Conservation (phyloP, 1,140 invertebrate genomes). For the Atta colombica region DNA sequence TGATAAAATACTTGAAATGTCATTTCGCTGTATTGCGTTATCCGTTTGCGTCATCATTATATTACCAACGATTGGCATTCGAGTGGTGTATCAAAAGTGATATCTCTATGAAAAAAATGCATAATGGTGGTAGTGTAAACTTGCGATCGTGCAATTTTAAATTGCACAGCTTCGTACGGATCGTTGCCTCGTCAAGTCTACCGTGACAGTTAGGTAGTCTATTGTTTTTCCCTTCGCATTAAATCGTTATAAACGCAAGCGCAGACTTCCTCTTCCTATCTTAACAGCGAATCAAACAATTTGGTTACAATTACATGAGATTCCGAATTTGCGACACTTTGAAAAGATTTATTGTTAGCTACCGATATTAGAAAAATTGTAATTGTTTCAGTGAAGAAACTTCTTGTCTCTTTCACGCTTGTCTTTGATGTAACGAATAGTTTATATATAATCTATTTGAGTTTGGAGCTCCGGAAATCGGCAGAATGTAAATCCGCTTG, state of each 20-base stretch:
- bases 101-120: background rate
- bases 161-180: slow-evolving; percentile 64
- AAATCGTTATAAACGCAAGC: background rate
- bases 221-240: slow-evolving; percentile 70
- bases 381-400: background rate
- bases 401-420: background rate
- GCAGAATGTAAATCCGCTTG: background rate
- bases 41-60: background rate
- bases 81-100: slow-evolving; percentile 1
- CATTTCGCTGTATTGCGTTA: background rate
- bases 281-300: slow-evolving; percentile 1
- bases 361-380: slow-evolving; percentile 12
- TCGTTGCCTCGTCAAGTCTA: slow-evolving; percentile 76
- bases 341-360: background rate
- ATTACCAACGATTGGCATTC: background rate
- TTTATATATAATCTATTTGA: background rate
- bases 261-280: slow-evolving; percentile 3
- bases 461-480: slow-evolving; percentile 19
- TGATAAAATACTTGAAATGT: background rate
- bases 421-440: slow-evolving; percentile 2
- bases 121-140: background rate
- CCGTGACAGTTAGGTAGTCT: slow-evolving; percentile 67
- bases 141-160: slow-evolving; percentile 35
- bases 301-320: slow-evolving; percentile 39
- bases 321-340: background rate